Base-by-base conservation (phyloP, 2,113 vertebrate genomes). In the Nettapus auritus region DNA sequence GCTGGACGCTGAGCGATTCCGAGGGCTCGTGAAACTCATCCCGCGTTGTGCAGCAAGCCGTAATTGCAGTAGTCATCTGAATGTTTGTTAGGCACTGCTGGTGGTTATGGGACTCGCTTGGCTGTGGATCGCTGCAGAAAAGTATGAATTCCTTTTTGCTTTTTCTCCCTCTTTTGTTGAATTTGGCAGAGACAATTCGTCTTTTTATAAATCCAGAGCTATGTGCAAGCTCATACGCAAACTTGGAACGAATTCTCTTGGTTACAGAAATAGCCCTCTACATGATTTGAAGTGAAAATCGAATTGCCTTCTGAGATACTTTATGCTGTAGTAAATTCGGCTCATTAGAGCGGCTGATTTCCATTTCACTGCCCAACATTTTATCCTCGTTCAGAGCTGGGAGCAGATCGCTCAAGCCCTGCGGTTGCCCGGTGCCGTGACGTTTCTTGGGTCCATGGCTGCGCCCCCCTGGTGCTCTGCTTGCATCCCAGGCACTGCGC, bases 251-350 rank as follows among this genome's bases (percentile, higher is more conserved):
- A 60, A 48, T 88, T 86, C 82, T 79, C 40, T 66, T 34, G 87
- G 52, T 81, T 88, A 57, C 86, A 82, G 26, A 96, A 97, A 95
- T 94, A 95, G 86, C 88, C 74, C 56, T 77, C 77, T 75, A 3
- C 71, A 10, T 50, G 84, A 93, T 91, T 34, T 4, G 9, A 71
- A 84, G 91, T 77, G 85, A 77, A 93, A 91, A 80, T 63, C 53
- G 92, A 76, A 81, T 86, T 90, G 79, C 91, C 85, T 71, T 92
- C 88, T 82, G 60, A 76, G 88, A 68, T 38, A 18, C 25, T 63
- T 84, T 25, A 11, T 79, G 91, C 92, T 67, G 94, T 81, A 86
- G 95, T 92, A 82, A 88, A 86, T 57, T 52, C 87, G 52, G 79
- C 87, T 94, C 81, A 23, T 93, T 86, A 91, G 90, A 83, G 50